Percentiles rank a stretch among this genome's conserved stretches.
Conservation (phyloP, 2,113 vertebrate species). For the Tychaedon coryphoeus region DNA sequence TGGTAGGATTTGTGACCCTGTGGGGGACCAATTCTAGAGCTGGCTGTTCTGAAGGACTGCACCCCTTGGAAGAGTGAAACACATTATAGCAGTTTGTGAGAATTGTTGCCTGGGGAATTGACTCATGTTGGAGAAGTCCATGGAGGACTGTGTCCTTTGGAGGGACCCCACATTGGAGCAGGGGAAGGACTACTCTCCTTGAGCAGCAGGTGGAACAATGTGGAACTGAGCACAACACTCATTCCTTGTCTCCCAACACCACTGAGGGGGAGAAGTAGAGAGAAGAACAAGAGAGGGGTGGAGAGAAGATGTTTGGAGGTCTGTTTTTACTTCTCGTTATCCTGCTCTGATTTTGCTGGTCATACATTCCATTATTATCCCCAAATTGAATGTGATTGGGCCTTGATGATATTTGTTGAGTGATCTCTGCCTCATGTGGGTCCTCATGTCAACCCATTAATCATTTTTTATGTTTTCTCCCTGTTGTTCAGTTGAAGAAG, state of each 20-base stretch:
- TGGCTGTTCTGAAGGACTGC: background rate
- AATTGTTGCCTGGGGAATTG: background rate
- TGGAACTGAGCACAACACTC: background rate
- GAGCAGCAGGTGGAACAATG: fast-evolving
- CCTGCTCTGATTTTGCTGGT: background rate
- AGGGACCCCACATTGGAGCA: fast-evolving
- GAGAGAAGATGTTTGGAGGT: background rate
- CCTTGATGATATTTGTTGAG: background rate
- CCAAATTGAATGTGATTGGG: background rate
- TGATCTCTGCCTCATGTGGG: no score
- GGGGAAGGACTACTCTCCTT: background rate
- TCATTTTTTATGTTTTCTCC: background rate
- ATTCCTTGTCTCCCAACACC: background rate
- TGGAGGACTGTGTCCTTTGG: no score
- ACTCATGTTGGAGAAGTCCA: background rate
- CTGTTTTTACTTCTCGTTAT: background rate
- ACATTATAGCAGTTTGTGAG: background rate
- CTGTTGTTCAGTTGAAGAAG: background rate
- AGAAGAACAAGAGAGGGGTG: background rate
- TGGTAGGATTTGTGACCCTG: background rate
- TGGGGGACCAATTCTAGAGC: fast-evolving
- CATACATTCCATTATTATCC: background rate
- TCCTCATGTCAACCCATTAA: background rate
- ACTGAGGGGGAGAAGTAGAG: background rate
- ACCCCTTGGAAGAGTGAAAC: background rate